Percentiles rank a stretch among this genome's conserved stretches.
Conservation (phyloP, 1,140 invertebrate species). For the Magallana ariakensis region DNA sequence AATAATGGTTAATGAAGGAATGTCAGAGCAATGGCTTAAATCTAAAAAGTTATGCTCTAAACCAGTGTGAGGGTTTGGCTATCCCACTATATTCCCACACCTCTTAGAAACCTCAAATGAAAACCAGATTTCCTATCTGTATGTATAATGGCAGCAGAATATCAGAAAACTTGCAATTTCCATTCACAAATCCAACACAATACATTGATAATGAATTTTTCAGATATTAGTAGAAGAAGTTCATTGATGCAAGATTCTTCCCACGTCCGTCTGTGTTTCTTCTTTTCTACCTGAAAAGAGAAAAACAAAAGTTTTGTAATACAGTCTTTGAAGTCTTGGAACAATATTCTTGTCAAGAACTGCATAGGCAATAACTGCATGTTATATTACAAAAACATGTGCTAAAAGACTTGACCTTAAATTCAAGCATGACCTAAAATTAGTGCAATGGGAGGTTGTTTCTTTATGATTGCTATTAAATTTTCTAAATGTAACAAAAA, state of each 20-base stretch:
- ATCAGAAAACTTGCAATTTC: conserved; percentile 16
- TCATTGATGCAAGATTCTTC: conserved; percentile 2
- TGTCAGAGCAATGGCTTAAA: conserved; percentile 11
- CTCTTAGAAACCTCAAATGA: conserved; percentile 26
- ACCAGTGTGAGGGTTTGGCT: conserved; percentile 25
- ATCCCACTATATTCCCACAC: conserved; percentile 4
- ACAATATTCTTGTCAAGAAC: neutral
- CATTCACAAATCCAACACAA: conserved; percentile 15
- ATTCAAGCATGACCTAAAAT: too few relatives aligned
- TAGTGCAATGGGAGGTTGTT: too few relatives aligned
- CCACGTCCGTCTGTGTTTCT: neutral
- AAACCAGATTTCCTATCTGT: conserved; percentile 37
- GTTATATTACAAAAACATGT: too few relatives aligned
- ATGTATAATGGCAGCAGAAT: conserved; percentile 1
- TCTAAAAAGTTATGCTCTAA: conserved; percentile 20
- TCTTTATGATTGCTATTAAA: too few relatives aligned
- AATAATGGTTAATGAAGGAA: conserved; percentile 1
- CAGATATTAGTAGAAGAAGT: neutral
- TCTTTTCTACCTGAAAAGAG: conserved; percentile 2
- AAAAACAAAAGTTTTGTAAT: neutral
- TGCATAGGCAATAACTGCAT: neutral
- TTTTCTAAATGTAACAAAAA: too few relatives aligned
- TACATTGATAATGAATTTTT: neutral
- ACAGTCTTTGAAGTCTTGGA: neutral
- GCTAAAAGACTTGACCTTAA: too few relatives aligned